These are phyloP conservation scores for Cataglyphis rosenhaueri DNA, from an alignment of 2,888 invertebrate genomes.

Conservation along the genomic window DNA sequence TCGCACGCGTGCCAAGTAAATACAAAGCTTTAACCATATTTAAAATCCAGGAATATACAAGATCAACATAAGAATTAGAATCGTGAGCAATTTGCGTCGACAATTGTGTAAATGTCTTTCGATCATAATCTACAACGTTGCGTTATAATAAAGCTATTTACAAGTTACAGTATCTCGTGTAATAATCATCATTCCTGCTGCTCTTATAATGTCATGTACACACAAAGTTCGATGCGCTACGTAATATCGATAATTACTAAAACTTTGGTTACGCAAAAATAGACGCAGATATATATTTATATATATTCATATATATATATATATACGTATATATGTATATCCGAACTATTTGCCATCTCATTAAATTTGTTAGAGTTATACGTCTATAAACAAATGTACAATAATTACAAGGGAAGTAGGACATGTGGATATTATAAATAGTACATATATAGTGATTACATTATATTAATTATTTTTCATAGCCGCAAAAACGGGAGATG, in stretches of 20 bases:
- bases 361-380: slow-evolving; percentile 57
- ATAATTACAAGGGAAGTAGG: slow-evolving; percentile 79
- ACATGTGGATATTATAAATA: slow-evolving; percentile 78
- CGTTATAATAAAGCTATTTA: slow-evolving; percentile 79
- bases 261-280: slow-evolving; percentile 85
- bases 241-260: slow-evolving; percentile 74
- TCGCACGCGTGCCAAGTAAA: slow-evolving; percentile 37
- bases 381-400: slow-evolving; percentile 84
- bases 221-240: slow-evolving; percentile 63
- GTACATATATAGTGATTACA: slow-evolving; percentile 78
- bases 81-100: slow-evolving; percentile 64
- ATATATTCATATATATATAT: slow-evolving; percentile 16
- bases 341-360: slow-evolving; percentile 55
- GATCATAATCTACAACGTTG: slow-evolving; percentile 56
- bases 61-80: slow-evolving; percentile 55
- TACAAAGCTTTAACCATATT: slow-evolving; percentile 52
- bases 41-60: slow-evolving; percentile 54
- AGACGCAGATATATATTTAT: slow-evolving; percentile 72
- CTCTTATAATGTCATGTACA: slow-evolving; percentile 64
- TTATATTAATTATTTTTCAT: slow-evolving; percentile 69
- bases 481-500: slow-evolving; percentile 58
- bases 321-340: slow-evolving; percentile 42
- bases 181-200: slow-evolving; percentile 60
- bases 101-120: slow-evolving; percentile 54
- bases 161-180: slow-evolving; percentile 66